phyloP scores from a whole-genome alignment of 2,888 invertebrate species.

The Camponotus fellah region DNA sequence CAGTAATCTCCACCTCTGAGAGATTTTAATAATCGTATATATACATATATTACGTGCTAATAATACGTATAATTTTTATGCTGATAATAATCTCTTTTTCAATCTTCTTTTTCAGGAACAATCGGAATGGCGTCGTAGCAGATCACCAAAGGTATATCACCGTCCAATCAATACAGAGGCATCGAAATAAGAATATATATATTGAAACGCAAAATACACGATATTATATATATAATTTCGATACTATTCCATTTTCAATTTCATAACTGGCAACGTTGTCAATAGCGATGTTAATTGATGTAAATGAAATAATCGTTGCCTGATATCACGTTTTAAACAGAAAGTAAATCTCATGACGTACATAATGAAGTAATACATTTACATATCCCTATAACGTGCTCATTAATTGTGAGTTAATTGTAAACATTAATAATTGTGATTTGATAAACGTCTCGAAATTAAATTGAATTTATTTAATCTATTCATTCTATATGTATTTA shows the following conservation, averaged over 20 bases:
- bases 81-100: conserved; percentile 54
- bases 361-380: background rate
- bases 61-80: background rate
- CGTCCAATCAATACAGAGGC: conserved; percentile 74
- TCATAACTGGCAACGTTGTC: conserved; percentile 19
- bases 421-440: conserved; percentile 22
- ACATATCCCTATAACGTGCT: background rate
- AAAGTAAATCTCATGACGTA: conserved; percentile 2
- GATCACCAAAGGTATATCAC: conserved; percentile 78
- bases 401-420: conserved; percentile 26
- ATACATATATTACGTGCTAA: conserved; percentile 2
- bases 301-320: conserved; percentile 26
- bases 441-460: conserved; percentile 30
- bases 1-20: background rate
- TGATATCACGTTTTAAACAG: background rate
- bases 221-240: background rate
- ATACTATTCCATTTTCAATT: background rate
- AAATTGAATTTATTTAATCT: conserved; percentile 23
- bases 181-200: conserved; percentile 57
- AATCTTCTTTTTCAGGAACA: conserved; percentile 74
- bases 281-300: conserved; percentile 6
- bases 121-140: conserved; percentile 77
- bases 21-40: conserved; percentile 33
- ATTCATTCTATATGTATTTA: background rate
- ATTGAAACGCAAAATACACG: background rate